phyloP scores from a whole-genome alignment of 1,140 invertebrate genomes.

The Lordiphosa stackelbergi region DNA sequence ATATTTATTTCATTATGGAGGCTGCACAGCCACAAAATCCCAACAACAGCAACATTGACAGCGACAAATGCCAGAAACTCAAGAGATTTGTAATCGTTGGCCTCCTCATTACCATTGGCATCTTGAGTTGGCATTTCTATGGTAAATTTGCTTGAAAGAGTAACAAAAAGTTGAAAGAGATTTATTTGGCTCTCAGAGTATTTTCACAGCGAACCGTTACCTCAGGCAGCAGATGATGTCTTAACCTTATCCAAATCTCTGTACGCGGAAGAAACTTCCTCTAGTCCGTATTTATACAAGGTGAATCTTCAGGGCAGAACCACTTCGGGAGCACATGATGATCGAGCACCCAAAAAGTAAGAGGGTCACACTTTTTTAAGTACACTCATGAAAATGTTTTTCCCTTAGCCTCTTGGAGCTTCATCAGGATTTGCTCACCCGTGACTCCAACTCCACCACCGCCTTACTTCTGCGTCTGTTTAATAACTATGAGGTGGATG shows the following conservation, averaged over 20 bases:
- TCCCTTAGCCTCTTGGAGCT: slow-evolving; percentile 56
- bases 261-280: slow-evolving; percentile 49
- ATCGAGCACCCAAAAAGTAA: slow-evolving; percentile 85
- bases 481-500: slow-evolving; percentile 87
- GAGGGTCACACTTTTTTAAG: slow-evolving; percentile 1
- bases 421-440: slow-evolving; percentile 50
- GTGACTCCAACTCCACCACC: slow-evolving; percentile 80
- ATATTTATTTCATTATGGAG: slow-evolving; percentile 42
- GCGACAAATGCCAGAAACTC: slow-evolving; percentile 63
- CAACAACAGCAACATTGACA: slow-evolving; percentile 47
- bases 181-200: slow-evolving; percentile 36
- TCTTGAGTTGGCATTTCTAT: slow-evolving; percentile 71
- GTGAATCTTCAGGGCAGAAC: slow-evolving; percentile 82
- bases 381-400: too few relatives aligned
- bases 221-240: slow-evolving; percentile 49
- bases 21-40: slow-evolving; percentile 23
- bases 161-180: neutral
- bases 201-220: slow-evolving; percentile 53
- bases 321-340: slow-evolving; percentile 80
- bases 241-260: slow-evolving; percentile 48
- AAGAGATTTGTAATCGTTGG: slow-evolving; percentile 65
- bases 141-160: slow-evolving; percentile 33
- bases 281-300: slow-evolving; percentile 56
- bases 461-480: slow-evolving; percentile 82
- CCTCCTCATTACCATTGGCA: slow-evolving; percentile 52